phyloP scores from a whole-genome alignment of 2,888 invertebrate genomes.

The Serripes groenlandicus region DNA sequence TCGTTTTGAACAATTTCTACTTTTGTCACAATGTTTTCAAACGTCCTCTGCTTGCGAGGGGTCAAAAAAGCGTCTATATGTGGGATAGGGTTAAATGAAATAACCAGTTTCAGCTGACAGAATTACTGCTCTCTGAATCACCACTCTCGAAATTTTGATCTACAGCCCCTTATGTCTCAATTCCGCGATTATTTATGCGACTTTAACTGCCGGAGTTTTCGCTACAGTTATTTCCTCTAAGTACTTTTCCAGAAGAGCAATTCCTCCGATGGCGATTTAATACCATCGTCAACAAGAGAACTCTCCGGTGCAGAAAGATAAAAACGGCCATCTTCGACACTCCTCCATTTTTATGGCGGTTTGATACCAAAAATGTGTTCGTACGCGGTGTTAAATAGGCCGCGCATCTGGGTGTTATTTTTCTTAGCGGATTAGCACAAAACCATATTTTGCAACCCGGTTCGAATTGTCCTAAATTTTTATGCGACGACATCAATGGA shows the following conservation, averaged over 20 bases:
- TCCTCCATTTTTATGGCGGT: conserved; percentile 42
- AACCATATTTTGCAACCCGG: conserved; percentile 26
- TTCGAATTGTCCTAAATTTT: conserved; percentile 12
- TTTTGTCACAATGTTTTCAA: too few species aligned
- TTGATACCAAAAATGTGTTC: conserved; percentile 47
- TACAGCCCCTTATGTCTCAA: conserved; percentile 16
- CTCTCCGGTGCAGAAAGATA: conserved; percentile 57
- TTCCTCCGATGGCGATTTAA: conserved; percentile 47
- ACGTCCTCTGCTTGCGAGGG: too few species aligned
- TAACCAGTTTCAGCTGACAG: background rate
- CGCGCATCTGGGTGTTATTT: conserved; percentile 35
- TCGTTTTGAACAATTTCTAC: too few species aligned
- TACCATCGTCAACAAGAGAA: conserved; percentile 35
- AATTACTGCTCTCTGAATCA: conserved; percentile 21
- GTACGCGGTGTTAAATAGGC: conserved; percentile 30
- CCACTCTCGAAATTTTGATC: conserved; percentile 18
- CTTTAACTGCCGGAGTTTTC: conserved; percentile 51
- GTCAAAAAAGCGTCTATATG: too few species aligned
- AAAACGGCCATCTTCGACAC: conserved; percentile 41
- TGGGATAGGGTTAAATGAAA: background rate
- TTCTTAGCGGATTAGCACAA: conserved; percentile 35
- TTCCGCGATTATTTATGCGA: conserved; percentile 47
- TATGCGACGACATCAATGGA: conserved; percentile 36
- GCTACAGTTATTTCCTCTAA: conserved; percentile 33
- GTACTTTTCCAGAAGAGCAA: conserved; percentile 31